These are phyloP conservation scores for Cryptosula pallasiana DNA, from an alignment of 2,888 invertebrate species.

Conservation along the genomic window DNA sequence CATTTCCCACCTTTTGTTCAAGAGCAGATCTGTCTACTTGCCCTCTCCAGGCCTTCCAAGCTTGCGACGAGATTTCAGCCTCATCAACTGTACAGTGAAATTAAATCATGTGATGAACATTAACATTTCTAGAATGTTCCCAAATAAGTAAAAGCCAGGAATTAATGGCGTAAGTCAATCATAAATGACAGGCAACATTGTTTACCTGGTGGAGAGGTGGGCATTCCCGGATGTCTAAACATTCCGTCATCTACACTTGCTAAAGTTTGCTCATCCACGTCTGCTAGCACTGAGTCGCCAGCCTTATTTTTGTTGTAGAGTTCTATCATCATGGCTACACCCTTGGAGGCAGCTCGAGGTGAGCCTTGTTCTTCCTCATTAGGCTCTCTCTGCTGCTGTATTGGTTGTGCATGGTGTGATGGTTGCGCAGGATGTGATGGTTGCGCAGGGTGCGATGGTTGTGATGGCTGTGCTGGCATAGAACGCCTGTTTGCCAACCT, in stretches of 20 bases:
- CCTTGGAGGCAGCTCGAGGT: conserved; percentile 20
- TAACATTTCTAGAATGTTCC: too few relatives aligned
- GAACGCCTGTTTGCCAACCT: neutral
- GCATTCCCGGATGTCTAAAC: neutral
- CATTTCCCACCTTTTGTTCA: conserved; percentile 11
- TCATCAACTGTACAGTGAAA: neutral
- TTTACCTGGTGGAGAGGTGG: neutral
- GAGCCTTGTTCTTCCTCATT: neutral
- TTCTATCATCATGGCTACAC: conserved; percentile 22
- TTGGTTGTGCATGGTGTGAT: neutral
- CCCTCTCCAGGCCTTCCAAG: conserved; percentile 8
- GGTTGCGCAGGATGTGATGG: neutral
- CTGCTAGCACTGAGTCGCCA: neutral
- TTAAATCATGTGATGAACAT: too few relatives aligned
- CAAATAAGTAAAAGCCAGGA: neutral
- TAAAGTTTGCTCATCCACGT: conserved; percentile 17
- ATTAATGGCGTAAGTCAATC: neutral
- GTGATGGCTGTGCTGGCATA: neutral
- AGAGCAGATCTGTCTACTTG: conserved; percentile 7
- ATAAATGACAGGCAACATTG: too few relatives aligned
- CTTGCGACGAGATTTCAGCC: neutral
- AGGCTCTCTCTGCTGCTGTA: neutral
- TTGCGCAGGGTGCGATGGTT: neutral
- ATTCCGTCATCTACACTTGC: conserved; percentile 14
- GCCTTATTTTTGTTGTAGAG: conserved; percentile 20